Base-by-base conservation (phyloP, 2,113 vertebrate genomes). In the Semicossyphus pulcher region DNA sequence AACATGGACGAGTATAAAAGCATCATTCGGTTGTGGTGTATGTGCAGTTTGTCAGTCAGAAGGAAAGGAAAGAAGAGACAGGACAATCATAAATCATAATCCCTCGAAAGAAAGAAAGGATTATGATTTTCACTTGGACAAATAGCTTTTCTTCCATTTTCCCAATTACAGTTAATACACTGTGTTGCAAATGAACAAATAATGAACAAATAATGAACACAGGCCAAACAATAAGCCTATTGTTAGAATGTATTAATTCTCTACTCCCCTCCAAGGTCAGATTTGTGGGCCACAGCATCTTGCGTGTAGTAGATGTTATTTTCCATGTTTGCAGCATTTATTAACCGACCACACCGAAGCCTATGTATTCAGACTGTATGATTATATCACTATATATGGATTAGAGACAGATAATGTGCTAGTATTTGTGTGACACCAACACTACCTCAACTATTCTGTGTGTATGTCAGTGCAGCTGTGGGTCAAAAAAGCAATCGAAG, bases 131-230 rank as follows among this genome's bases (percentile, higher is more conserved):
- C 37, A 58, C 66, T 79, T 44, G 10, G 60, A 67, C 60, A 87
- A 72, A 81, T 15, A 23, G 15, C 29, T 81, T 79, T 49, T 62
- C 52, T 61, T 62, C 51, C 42, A 23, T 86, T 85, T 83, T 75
- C 49, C 69, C 57, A 58, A 84, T 78, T 66, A 62, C n/a, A 66
- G 57, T 64, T 84, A 85, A 82, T 74, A 64, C 39, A 68, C 45
- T 63, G 28, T 83, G 41, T 62, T 71, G 57, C 61, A 86, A 87
- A 89, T 72, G 59, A 84, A 73, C 72, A 76, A 79, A 32, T 32
- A 87, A 89, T 72, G 58, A 83, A 74, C 68, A 76, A 78, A 72
- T 82, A 80, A 88, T 80, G 36, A 76, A 83, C 72, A 49, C 29
- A 60, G 32, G 68, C 71, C 52, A 65, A 85, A 85, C 81, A 87